Conservation (phyloP, 2,113 vertebrate genomes). For the Rhinichthys klamathensis region DNA sequence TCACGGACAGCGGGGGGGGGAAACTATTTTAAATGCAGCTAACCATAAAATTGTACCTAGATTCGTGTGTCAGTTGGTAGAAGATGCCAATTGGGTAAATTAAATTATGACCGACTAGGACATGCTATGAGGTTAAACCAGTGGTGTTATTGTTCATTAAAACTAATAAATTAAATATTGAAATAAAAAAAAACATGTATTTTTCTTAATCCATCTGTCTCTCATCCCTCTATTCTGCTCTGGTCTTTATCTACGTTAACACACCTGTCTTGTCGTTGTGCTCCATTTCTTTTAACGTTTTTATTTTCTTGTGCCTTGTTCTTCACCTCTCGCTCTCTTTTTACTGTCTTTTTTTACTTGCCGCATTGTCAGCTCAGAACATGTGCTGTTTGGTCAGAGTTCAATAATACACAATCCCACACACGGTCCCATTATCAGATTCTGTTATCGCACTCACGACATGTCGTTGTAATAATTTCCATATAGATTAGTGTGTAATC, state of each 20-base stretch:
- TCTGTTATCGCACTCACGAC: background rate
- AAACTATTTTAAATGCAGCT: background rate
- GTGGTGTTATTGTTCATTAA: background rate
- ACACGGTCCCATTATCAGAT: background rate
- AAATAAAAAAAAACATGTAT: background rate
- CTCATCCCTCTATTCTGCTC: background rate
- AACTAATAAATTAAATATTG: background rate
- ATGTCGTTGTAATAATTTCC: conserved; percentile 1
- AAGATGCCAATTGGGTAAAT: background rate
- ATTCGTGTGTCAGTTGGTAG: background rate
- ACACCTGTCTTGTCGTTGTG: background rate
- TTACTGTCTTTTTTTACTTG: background rate
- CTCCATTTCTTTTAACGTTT: background rate
- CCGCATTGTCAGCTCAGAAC: background rate
- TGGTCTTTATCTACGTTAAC: background rate
- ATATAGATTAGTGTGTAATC: conserved; percentile 42
- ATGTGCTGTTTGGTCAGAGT: background rate
- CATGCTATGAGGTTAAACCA: background rate
- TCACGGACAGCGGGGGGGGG: background rate
- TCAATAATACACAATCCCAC: conserved; percentile 20
- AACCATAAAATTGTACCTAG: background rate
- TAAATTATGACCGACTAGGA: background rate
- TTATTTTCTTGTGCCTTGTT: background rate
- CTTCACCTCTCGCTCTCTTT: background rate
- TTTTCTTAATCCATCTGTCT: background rate